Evolutionary conservation across 2,797 vertebrate genomes (phyloP).

Genomic region (Trachops cirrhosus): DNA sequence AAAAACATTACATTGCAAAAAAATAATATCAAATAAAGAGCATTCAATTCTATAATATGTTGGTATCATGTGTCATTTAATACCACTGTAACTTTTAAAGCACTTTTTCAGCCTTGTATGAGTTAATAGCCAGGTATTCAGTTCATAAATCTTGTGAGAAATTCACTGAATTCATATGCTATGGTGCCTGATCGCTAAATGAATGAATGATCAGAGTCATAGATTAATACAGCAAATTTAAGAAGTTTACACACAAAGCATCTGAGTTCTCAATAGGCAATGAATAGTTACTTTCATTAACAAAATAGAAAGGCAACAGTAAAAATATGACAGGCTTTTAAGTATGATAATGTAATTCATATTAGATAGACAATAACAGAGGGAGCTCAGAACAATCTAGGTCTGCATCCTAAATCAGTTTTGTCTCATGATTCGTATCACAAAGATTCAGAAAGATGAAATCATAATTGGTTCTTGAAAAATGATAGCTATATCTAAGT

Average conservation of each 20-base stretch:
- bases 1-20: background rate
- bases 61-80: background rate
- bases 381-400: conserved; percentile 5
- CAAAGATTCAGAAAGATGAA: background rate
- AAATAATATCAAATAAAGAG: background rate
- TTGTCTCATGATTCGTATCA: background rate
- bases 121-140: background rate
- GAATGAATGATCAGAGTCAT: background rate
- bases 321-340: background rate
- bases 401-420: background rate
- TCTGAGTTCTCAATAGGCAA: background rate
- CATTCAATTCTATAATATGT: background rate
- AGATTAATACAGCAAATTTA: background rate
- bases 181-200: background rate
- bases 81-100: background rate
- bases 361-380: background rate
- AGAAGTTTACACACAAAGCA: background rate
- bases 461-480: background rate
- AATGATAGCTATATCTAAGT: background rate
- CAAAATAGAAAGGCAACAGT: background rate
- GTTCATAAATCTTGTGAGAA: background rate
- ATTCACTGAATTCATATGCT: background rate
- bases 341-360: background rate
- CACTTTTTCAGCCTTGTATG: background rate
- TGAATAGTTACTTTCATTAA: background rate